A percentile compares a stretch with the other conserved stretches of the same genome.
phyloP scores from a whole-genome alignment of 2,113 vertebrate species.

The Indicator maculatus region DNA sequence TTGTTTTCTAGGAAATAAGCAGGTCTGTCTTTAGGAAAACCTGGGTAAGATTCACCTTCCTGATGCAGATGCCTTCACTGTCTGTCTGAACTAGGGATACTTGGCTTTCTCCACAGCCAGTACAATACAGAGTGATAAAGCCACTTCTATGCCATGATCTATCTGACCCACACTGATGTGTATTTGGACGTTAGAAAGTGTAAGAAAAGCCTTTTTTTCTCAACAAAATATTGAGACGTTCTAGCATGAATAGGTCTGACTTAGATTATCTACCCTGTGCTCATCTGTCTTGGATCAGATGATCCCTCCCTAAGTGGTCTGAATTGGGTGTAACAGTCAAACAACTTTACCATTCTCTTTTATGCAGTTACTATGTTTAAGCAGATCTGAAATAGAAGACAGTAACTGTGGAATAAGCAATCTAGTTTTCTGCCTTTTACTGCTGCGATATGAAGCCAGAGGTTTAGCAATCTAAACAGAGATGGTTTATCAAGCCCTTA shows the following conservation, averaged over 20 bases:
- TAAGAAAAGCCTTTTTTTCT: neutral
- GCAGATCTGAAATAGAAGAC: neutral
- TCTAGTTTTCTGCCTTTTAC: slow-evolving; percentile 16
- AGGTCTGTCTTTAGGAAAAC: neutral
- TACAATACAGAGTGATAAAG: neutral
- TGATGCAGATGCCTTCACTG: neutral
- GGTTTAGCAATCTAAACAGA: neutral
- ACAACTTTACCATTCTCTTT: neutral
- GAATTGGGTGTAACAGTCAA: neutral
- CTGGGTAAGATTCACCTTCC: neutral
- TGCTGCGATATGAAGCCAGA: neutral
- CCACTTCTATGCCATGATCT: neutral
- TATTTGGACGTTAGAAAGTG: neutral
- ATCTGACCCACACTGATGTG: neutral
- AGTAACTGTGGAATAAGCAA: neutral
- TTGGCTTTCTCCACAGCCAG: neutral
- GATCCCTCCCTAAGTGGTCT: neutral
- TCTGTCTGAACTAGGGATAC: neutral
- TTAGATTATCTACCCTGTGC: neutral
- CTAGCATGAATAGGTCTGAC: neutral
- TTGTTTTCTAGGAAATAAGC: neutral
- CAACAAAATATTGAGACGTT: neutral
- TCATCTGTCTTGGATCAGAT: neutral
- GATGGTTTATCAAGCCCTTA: slow-evolving; percentile 66
- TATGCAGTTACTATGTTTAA: neutral